Base-by-base conservation (phyloP, 2,797 vertebrate genomes). In the Myripristis jacobus region DNA sequence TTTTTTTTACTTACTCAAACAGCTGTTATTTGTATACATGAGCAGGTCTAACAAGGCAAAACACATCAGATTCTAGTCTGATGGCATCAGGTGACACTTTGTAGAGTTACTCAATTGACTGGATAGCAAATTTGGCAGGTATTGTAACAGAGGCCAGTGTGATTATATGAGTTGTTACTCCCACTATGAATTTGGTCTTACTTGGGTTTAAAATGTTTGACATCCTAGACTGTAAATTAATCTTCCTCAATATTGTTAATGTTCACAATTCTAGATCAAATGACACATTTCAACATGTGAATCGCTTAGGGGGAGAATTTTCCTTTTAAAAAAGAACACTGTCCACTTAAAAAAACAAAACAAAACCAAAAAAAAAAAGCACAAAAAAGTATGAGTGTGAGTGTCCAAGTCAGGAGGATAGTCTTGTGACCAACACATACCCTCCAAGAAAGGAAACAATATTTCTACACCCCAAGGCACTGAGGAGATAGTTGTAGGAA, bases 361-460 rank as follows among this genome's bases (percentile, higher is more conserved):
- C 29, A 31, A 31, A 31, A 31, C 5, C 2, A 7, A 22, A 43
- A 41, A 31, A 7, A 31, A 31, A 31, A n/a, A n/a, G n/a, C n/a
- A n/a, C n/a, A n/a, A n/a, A n/a, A n/a, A n/a, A n/a, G n/a, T n/a
- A n/a, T n/a, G n/a, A 59, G 27, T 29, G n/a, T 43, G 47, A 44
- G 2, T 56, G 63, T 69, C 18, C 0, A 4, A 74, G 74, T 85
- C 77, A 81, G 77, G 61, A n/a, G 54, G 69, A 44, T 0, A 34
- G 79, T 85, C 70, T 83, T 68, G 59, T 81, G 78, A 81, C 66
- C 58, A 66, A 31, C 48, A 67, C 18, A 68, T 57, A 34, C 51
- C 52, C 7, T 16, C 46, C 21, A 53, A 66, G 50, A 62, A 53
- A 65, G 6, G 16, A 67, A 29, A 58, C 0, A 46, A 71, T 6